These are phyloP conservation scores for human (Homo sapiens) DNA, from an alignment of 2,113 vertebrate genomes.

Conservation along the genomic window GRCh38 chr16:52575001-52575500, in stretches of 20 bases:
- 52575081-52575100: not conserved
- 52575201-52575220: not conserved
- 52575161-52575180: not conserved
- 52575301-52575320: not conserved
- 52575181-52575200: not conserved
- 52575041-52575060: not conserved
- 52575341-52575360: not conserved
- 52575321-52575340: not conserved
- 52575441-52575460: not conserved
- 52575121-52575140: accelerated
- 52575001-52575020: not conserved
- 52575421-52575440: not conserved
- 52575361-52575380: not conserved
- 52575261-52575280: accelerated
- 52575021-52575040: not conserved
- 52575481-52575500: not conserved
- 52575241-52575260: accelerated
- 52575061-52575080: accelerated
- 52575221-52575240: accelerated
- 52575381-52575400: not conserved
- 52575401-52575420: not conserved
- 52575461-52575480: not conserved
- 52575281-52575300: accelerated
- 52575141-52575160: not conserved
- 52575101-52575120: not conserved